Percentiles rank a stretch among this genome's conserved stretches.
Evolutionary conservation across 2,797 vertebrate genomes (phyloP).

Genomic region (Caiman crocodilus): DNA sequence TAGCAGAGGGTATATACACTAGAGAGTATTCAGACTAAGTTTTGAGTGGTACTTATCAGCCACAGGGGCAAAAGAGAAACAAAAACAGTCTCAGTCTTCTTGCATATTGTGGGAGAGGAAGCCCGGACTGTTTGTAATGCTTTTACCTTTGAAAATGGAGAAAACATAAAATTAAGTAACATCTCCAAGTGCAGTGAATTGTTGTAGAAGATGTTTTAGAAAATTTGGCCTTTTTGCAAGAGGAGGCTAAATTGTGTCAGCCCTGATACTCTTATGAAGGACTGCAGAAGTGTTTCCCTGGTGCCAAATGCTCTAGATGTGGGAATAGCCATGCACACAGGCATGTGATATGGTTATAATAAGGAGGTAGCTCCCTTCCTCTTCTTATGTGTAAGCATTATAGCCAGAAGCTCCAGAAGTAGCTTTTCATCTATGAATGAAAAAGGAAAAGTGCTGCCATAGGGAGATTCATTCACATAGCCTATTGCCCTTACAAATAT

Average conservation of each 20-base stretch:
- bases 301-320: accelerated
- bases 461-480: neutral
- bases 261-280: neutral
- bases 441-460: neutral
- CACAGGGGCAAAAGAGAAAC: too few species aligned
- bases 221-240: neutral
- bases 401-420: neutral
- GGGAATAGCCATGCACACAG: neutral
- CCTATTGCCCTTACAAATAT: neutral
- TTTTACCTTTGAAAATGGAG: too few species aligned
- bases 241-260: neutral
- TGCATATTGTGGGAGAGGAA: too few species aligned
- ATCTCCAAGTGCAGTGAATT: neutral
- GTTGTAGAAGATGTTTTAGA: neutral
- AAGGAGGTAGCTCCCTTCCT: neutral
- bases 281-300: accelerated
- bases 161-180: too few species aligned
- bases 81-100: too few species aligned
- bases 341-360: neutral
- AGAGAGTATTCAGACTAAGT: too few species aligned
- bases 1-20: too few species aligned
- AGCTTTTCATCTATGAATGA: neutral
- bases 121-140: too few species aligned
- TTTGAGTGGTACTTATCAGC: too few species aligned
- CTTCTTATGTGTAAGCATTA: neutral